Evolutionary conservation across 2,888 invertebrate genomes (phyloP).

Genomic region (Folsomia candida): DNA sequence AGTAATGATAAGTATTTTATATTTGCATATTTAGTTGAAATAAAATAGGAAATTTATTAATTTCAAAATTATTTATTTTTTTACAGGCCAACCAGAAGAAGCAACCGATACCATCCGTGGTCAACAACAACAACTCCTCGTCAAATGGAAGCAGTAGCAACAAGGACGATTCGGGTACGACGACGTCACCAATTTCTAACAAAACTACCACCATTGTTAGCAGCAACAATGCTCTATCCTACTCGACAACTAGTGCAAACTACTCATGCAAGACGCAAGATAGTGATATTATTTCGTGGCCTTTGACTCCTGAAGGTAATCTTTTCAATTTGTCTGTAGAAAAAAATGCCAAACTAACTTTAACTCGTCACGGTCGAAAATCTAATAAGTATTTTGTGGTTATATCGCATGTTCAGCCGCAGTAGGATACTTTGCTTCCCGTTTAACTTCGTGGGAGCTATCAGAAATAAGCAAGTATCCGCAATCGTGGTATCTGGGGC

Average conservation of each 20-base stretch:
- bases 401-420: constrained; percentile 64
- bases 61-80: constrained; percentile 8
- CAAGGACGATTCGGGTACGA: constrained; percentile 28
- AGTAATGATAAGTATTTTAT: constrained; percentile 28
- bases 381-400: background rate
- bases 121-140: background rate
- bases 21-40: background rate
- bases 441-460: constrained; percentile 84
- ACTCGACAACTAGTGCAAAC: constrained; percentile 30
- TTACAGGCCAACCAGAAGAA: constrained; percentile 46
- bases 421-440: constrained; percentile 75
- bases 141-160: constrained; percentile 37
- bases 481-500: constrained; percentile 90
- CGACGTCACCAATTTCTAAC: constrained; percentile 10
- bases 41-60: constrained; percentile 6
- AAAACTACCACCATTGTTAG: constrained; percentile 27
- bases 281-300: constrained; percentile 47
- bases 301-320: constrained; percentile 49
- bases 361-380: background rate
- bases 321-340: constrained; percentile 3
- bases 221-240: constrained; percentile 36
- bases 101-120: constrained; percentile 35
- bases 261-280: constrained; percentile 43
- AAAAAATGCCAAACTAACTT: background rate
- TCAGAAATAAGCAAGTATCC: constrained; percentile 87